Evolutionary conservation across 2,888 invertebrate genomes (phyloP), one percentile per base, ranked within the genome.

Genomic region (Lamproptera curius): DNA sequence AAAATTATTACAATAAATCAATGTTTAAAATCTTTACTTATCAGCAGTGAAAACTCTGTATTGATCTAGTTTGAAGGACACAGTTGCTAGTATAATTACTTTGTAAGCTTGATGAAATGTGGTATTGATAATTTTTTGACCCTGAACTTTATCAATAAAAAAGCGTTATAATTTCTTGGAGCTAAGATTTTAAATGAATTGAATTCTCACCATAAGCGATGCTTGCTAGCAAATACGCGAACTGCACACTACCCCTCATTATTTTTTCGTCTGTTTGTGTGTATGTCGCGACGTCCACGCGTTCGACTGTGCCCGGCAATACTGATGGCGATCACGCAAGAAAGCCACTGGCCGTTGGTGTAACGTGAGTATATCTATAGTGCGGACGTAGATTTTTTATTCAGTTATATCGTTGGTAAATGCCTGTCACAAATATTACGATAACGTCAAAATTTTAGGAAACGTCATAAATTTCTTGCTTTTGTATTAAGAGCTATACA

Each of bases 181-280:
- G 16, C 16, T 16, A n/a, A 6, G 16, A 39, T 20, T 26, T 33
- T 33, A 28, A 8, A 16, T 35, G 44, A 42, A 50, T 50, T n/a
- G n/a, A 45, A 33, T 40, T 68, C 84, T 85, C 62, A 87, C 86
- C 86, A 55, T 65, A 73, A 50, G 82, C 77, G 50, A 83, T 52
- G 73, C 76, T 79, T 63, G 77, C 73, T 58, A 75, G 61, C 42
- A 81, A 60, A 57, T 71, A 61, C 63, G 70, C 72, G 65, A 77
- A 65, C 59, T 68, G 70, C 67, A 64, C 82, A 81, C 82, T 75
- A 62, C 52, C 72, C 62, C 54, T 75, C 81, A 77, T 85, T 62
- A 62, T 51, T 50, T 59, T 62, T 63, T 42, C 63, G 64, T 57
- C 50, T 61, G 56, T 58, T 37, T 48, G 42, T 43, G 36, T 48